phyloP scores from a whole-genome alignment of 2,888 invertebrate genomes.

The Platycheirus rosarum region DNA sequence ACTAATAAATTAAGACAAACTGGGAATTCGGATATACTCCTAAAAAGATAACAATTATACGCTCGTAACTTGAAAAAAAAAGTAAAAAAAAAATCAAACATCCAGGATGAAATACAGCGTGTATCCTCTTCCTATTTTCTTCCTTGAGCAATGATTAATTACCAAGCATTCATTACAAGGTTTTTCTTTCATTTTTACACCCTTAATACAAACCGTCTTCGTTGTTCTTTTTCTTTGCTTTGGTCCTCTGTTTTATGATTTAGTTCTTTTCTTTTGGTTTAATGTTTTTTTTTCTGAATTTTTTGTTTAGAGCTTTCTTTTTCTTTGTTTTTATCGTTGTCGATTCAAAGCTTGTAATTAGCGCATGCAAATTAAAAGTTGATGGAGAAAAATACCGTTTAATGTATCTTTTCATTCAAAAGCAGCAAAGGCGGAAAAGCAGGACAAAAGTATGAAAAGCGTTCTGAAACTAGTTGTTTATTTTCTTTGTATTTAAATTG shows the following conservation, averaged over 20 bases:
- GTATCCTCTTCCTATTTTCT: constrained; percentile 27
- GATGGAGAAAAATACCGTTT: constrained; percentile 51
- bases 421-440: not conserved
- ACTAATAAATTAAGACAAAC: constrained; percentile 53
- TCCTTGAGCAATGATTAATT: constrained; percentile 61
- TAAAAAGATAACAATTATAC: constrained; percentile 34
- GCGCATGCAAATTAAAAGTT: constrained; percentile 59
- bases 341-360: constrained; percentile 53
- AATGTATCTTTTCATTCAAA: constrained; percentile 36
- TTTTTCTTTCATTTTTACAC: constrained; percentile 29
- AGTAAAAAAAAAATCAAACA: constrained; percentile 6
- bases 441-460: no score
- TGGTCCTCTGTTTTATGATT: constrained; percentile 49
- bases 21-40: constrained; percentile 30
- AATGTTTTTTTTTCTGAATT: constrained; percentile 11
- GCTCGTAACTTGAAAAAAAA: not conserved
- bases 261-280: constrained; percentile 33
- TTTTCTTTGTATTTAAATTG: no score
- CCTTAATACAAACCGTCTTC: not conserved
- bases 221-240: not conserved
- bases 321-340: not conserved
- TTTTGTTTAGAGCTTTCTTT: constrained; percentile 17
- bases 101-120: constrained; percentile 35
- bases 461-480: not conserved
- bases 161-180: constrained; percentile 52